These are phyloP conservation scores for Tuta absoluta DNA, from an alignment of 2,888 invertebrate species.

Conservation along the genomic window DNA sequence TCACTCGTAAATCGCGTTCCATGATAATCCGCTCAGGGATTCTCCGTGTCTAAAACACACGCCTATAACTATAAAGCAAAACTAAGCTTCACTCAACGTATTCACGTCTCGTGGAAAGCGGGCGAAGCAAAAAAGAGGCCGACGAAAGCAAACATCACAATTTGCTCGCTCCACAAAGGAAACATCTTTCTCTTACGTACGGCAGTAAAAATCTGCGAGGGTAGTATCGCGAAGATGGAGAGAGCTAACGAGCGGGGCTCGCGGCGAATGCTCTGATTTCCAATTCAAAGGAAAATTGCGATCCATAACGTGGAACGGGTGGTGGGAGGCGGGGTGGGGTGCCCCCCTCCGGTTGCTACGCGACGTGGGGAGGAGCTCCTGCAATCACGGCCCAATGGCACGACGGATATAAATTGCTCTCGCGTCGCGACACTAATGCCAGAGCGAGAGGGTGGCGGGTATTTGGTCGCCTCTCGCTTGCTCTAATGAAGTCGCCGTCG, in stretches of 20 bases:
- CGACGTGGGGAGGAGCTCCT: constrained; percentile 84
- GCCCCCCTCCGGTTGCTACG: constrained; percentile 81
- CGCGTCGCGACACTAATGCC: constrained; percentile 71
- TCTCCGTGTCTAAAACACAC: constrained; percentile 17
- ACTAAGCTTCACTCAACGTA: constrained; percentile 26
- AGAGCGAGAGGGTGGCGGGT: constrained; percentile 54
- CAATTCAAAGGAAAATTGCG: constrained; percentile 83
- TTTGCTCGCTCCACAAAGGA: constrained; percentile 56
- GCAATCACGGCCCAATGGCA: constrained; percentile 82
- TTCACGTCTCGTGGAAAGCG: constrained; percentile 30
- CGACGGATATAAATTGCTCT: constrained; percentile 82
- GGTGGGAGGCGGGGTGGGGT: constrained; percentile 50
- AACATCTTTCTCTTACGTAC: constrained; percentile 66
- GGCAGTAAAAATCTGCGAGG: constrained; percentile 72
- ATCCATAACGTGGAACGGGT: constrained; percentile 74
- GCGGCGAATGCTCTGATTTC: constrained; percentile 79
- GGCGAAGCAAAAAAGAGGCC: constrained; percentile 44
- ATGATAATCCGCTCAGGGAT: constrained; percentile 14
- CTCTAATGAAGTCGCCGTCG: constrained; percentile 77
- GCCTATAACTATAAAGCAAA: constrained; percentile 23
- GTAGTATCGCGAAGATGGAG: constrained; percentile 74
- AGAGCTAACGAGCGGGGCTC: constrained; percentile 73
- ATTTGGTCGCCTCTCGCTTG: constrained; percentile 49
- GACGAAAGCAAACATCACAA: constrained; percentile 59
- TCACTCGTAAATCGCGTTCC: constrained; percentile 16